phyloP scores from a whole-genome alignment of 2,888 invertebrate species.

The Synergus umbraculus region DNA sequence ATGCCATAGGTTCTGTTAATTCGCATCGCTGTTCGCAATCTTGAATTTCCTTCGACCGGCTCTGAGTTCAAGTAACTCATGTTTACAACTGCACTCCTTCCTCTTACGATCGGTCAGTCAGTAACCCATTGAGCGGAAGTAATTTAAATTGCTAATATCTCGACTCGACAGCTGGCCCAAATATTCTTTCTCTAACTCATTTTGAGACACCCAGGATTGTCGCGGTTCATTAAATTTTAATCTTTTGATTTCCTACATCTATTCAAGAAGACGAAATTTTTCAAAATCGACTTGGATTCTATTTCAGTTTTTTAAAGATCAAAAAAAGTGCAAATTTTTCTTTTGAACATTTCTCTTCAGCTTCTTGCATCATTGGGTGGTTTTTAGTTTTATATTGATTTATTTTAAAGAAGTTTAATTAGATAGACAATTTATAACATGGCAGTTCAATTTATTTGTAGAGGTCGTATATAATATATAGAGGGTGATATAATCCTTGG shows the following conservation, averaged over 20 bases:
- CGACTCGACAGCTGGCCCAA: slow-evolving; percentile 65
- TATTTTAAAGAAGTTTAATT: neutral
- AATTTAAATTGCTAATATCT: slow-evolving; percentile 73
- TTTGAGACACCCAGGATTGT: neutral
- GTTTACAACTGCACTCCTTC: slow-evolving; percentile 64
- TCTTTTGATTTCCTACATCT: neutral
- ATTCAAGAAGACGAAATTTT: neutral
- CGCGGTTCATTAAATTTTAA: neutral
- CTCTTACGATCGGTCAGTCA: slow-evolving; percentile 53
- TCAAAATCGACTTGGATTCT: neutral
- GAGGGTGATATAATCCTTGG: neutral
- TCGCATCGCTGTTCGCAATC: slow-evolving; percentile 46
- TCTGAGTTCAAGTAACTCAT: slow-evolving; percentile 70
- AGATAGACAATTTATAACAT: neutral
- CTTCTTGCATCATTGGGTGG: neutral
- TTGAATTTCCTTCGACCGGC: slow-evolving; percentile 56
- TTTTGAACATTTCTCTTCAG: neutral
- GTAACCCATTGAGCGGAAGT: slow-evolving; percentile 67
- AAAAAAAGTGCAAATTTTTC: slow-evolving; percentile 1
- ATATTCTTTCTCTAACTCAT: slow-evolving; percentile 56
- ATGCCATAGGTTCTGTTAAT: slow-evolving; percentile 37
- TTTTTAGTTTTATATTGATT: neutral
- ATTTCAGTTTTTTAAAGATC: neutral
- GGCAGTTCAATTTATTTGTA: neutral
- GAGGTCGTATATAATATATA: neutral